phyloP scores from a whole-genome alignment of 2,888 invertebrate genomes.

The Drosophila demipolita region DNA sequence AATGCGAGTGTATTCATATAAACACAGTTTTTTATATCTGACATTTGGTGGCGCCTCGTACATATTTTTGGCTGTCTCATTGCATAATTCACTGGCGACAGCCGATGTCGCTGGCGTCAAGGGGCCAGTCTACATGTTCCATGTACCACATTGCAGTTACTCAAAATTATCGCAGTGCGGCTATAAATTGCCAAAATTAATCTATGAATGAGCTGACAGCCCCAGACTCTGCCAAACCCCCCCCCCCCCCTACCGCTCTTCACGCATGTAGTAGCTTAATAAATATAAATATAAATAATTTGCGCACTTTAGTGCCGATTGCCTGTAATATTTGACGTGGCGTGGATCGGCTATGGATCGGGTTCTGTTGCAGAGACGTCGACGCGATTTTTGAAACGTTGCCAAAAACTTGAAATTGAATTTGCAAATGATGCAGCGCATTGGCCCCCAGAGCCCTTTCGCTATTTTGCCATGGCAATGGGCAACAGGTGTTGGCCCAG shows the following conservation, averaged over 20 bases:
- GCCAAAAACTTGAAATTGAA: slow-evolving; percentile 80
- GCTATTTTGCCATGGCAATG: slow-evolving; percentile 44
- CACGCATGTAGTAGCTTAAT: slow-evolving; percentile 66
- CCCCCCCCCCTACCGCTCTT: background rate
- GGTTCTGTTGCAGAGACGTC: slow-evolving; percentile 38
- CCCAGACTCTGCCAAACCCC: background rate
- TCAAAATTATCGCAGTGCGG: slow-evolving; percentile 66
- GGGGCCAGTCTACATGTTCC: slow-evolving; percentile 33
- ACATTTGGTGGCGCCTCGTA: slow-evolving; percentile 39
- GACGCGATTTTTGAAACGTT: slow-evolving; percentile 62
- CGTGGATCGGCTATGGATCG: slow-evolving; percentile 38
- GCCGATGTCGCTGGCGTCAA: slow-evolving; percentile 39
- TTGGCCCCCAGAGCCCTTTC: slow-evolving; percentile 51
- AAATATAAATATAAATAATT: slow-evolving; percentile 56
- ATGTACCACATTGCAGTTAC: slow-evolving; percentile 63
- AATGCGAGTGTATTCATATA: slow-evolving; percentile 25
- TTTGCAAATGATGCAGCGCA: slow-evolving; percentile 72
- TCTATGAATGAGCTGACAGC: slow-evolving; percentile 77
- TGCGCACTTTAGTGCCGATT: slow-evolving; percentile 72
- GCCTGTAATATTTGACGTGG: slow-evolving; percentile 65
- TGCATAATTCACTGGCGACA: slow-evolving; percentile 67
- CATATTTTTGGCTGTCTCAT: slow-evolving; percentile 33
- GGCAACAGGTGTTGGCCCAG: slow-evolving; percentile 62
- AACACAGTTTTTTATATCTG: slow-evolving; percentile 33
- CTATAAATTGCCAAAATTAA: slow-evolving; percentile 80